phyloP scores from a whole-genome alignment of 2,113 vertebrate genomes.

The Phrynocephalus versicolor region DNA sequence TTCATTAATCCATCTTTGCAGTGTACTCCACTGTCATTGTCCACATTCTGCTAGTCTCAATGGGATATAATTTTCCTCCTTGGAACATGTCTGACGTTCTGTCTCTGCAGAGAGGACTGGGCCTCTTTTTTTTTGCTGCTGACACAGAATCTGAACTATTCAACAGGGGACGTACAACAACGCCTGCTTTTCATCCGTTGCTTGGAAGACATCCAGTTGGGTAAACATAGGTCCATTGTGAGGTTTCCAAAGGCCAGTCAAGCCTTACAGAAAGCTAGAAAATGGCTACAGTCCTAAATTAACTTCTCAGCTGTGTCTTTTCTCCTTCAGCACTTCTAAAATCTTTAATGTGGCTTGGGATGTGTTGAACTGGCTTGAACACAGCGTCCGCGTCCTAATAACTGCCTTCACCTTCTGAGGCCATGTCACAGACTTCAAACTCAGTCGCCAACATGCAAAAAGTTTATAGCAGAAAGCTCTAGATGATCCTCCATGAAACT shows the following conservation, averaged over 20 bases:
- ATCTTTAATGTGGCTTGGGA: constrained; percentile 14
- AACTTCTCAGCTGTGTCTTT: constrained; percentile 28
- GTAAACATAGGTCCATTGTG: constrained; percentile 32
- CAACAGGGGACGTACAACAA: background rate
- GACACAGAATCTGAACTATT: background rate
- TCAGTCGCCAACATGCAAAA: background rate
- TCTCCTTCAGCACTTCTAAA: constrained; percentile 14
- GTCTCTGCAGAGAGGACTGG: constrained; percentile 7
- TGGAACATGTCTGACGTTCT: background rate
- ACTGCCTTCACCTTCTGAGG: background rate
- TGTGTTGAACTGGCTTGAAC: background rate
- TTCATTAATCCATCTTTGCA: background rate
- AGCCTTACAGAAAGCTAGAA: constrained; percentile 10
- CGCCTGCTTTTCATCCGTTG: constrained; percentile 13
- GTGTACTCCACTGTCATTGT: no score
- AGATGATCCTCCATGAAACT: background rate
- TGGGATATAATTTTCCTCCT: background rate
- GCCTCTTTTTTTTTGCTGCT: background rate
- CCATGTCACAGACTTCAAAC: background rate
- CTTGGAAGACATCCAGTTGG: constrained; percentile 16
- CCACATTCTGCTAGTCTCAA: background rate
- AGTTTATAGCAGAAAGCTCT: background rate
- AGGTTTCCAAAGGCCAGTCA: constrained; percentile 21
- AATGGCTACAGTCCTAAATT: constrained; percentile 21
- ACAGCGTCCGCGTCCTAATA: background rate